Conservation (phyloP, 2,888 invertebrate species). For the Monopis laevigella region DNA sequence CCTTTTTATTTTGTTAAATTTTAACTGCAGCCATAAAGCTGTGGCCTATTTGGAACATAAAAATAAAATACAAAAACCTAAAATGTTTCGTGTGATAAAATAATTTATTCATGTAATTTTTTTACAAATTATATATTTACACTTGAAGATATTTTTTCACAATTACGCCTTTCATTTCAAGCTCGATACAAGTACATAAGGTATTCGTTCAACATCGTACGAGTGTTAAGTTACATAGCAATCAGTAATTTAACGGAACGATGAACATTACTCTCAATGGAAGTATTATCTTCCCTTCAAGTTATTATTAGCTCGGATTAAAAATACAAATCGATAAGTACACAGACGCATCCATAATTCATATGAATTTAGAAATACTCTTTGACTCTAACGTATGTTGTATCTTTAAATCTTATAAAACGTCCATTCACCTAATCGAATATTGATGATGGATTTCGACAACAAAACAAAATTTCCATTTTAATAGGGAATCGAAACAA, state of each 20-base stretch:
- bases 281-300: no score
- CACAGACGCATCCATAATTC: no score
- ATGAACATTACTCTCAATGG: not conserved
- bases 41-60: no score
- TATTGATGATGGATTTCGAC: conserved; percentile 10
- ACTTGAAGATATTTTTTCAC: not conserved
- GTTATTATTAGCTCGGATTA: no score
- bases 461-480: conserved; percentile 32
- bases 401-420: not conserved
- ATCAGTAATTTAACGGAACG: conserved; percentile 10
- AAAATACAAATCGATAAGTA: not conserved
- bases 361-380: not conserved
- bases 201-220: not conserved
- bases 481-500: conserved; percentile 34
- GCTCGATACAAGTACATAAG: conserved; percentile 3
- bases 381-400: not conserved
- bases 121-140: not conserved
- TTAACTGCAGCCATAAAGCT: not conserved
- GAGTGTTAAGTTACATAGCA: conserved; percentile 10
- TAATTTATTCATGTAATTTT: not conserved
- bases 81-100: no score
- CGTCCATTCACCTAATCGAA: conserved; percentile 7
- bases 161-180: conserved; percentile 7
- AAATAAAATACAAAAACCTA: no score
- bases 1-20: not conserved